Base-by-base conservation (phyloP, 1,140 invertebrate genomes). In the Drosophila suzukii region DNA sequence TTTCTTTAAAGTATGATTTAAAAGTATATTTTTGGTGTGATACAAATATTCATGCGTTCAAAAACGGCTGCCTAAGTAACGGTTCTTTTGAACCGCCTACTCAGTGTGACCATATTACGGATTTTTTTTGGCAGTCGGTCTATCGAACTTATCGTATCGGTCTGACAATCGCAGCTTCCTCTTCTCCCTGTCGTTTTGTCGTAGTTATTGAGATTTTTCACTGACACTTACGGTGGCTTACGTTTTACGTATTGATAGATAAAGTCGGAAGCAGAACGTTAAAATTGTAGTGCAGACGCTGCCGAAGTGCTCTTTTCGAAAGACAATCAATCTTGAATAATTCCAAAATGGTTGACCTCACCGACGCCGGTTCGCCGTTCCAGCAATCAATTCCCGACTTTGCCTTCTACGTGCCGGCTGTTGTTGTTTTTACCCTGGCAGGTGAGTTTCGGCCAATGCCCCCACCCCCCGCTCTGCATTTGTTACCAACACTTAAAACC, bases 381-480 rank as follows among this genome's bases (percentile, higher is more conserved):
- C 96, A 97, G 91, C 96, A 96, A 92, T 95, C 95, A 67, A 97
- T 97, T 93, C 96, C 95, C 54, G 96, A 97, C 93, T 93, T 94
- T 34, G 95, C 97, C 62, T 97, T 97, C 85, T 94, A 97, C 75
- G 81, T 96, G 66, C 96, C 96, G 70, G 96, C 95, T 46, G 94
- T 96, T 67, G 94, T 97, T 65, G 94, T 97, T 53, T 92, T 96
- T 71, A 94, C 94, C 62, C 93, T 97, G 81, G 94, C 96, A 92
- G 95, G 96, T 97, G 94, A 94, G 93, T 73, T 27, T 11, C 11
- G 17, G 17, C 8, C 11, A 8, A 11, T 0, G 3, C 27, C 34
- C 30, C 17, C 46, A 46, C 17, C 44, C 27, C 13, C n/a, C 8
- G 10, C n/a, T 17, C 2, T 15, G 15, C 32, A 34, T 8, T n/a